A percentile compares a stretch with the other conserved stretches of the same genome.
phyloP scores from a whole-genome alignment of 2,797 vertebrate genomes.

The Okamejei kenojei region DNA sequence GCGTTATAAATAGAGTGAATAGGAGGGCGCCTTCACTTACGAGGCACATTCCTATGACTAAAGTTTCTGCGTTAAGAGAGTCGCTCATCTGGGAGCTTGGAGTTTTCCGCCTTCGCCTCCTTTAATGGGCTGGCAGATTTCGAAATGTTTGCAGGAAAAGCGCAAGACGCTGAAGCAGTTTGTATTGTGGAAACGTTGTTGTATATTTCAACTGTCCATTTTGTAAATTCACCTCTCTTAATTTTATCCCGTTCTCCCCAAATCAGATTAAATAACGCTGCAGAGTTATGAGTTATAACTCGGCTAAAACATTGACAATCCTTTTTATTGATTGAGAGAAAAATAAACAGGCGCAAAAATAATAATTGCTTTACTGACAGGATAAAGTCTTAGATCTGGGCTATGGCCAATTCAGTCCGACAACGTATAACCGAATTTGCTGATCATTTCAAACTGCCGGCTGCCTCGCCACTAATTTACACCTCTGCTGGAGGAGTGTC shows the following conservation, averaged over 20 bases:
- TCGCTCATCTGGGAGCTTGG: slow-evolving; percentile 8
- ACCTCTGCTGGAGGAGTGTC: not conserved
- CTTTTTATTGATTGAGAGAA: not conserved
- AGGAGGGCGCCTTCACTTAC: slow-evolving; percentile 3
- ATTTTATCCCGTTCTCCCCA: not conserved
- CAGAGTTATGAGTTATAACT: not conserved
- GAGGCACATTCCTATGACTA: slow-evolving; percentile 34
- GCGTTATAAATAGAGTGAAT: slow-evolving; percentile 28
- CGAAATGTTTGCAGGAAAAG: not conserved
- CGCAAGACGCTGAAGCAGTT: not conserved
- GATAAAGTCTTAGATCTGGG: not conserved
- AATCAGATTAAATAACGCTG: not conserved
- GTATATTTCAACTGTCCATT: not conserved
- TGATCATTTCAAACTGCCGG: slow-evolving; percentile 1
- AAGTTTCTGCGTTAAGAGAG: not conserved
- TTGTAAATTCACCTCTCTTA: not conserved
- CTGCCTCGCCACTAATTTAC: not conserved
- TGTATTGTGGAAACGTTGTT: not conserved
- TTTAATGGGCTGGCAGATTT: not conserved
- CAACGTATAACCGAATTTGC: slow-evolving; percentile 13
- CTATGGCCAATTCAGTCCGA: not conserved
- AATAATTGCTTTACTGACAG: not conserved
- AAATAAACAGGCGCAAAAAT: not conserved
- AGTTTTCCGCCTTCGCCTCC: slow-evolving; percentile 4
- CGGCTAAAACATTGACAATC: not conserved